Evolutionary conservation across 2,797 vertebrate species (phyloP).

Genomic region (Pangasius mekongensis): DNA sequence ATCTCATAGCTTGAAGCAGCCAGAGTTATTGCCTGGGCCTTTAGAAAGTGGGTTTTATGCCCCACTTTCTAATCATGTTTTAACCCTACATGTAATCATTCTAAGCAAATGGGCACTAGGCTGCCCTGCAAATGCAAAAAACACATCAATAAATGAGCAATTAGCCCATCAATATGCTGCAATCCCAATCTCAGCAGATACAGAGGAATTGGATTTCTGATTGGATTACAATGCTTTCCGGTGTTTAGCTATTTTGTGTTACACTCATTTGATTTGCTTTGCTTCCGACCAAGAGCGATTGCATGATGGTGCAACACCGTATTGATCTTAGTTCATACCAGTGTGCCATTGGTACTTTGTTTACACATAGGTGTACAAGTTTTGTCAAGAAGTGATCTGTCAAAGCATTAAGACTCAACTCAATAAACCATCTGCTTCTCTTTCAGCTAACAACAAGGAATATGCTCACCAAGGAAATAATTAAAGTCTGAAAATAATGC

Average conservation of each 20-base stretch:
- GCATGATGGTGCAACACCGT: conserved; percentile 46
- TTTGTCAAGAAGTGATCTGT: conserved; percentile 50
- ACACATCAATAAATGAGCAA: conserved; percentile 75
- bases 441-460: conserved; percentile 68
- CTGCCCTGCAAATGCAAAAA: conserved; percentile 69
- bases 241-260: conserved; percentile 67
- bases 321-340: conserved; percentile 54
- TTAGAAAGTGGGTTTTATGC: conserved; percentile 49
- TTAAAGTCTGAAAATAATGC: conserved; percentile 67
- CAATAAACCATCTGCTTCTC: conserved; percentile 56
- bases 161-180: conserved; percentile 77
- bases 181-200: conserved; percentile 75
- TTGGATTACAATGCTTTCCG: conserved; percentile 71
- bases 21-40: conserved; percentile 41
- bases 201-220: conserved; percentile 71
- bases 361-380: conserved; percentile 41
- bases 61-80: conserved; percentile 60
- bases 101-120: conserved; percentile 65
- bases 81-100: conserved; percentile 58
- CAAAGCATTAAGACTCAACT: conserved; percentile 60
- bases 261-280: conserved; percentile 68
- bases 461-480: conserved; percentile 64
- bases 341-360: conserved; percentile 32
- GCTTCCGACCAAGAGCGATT: conserved; percentile 56
- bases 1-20: conserved; percentile 21